Base-by-base conservation (phyloP, 2,888 invertebrate genomes). In the Teleogryllus oceanicus region DNA sequence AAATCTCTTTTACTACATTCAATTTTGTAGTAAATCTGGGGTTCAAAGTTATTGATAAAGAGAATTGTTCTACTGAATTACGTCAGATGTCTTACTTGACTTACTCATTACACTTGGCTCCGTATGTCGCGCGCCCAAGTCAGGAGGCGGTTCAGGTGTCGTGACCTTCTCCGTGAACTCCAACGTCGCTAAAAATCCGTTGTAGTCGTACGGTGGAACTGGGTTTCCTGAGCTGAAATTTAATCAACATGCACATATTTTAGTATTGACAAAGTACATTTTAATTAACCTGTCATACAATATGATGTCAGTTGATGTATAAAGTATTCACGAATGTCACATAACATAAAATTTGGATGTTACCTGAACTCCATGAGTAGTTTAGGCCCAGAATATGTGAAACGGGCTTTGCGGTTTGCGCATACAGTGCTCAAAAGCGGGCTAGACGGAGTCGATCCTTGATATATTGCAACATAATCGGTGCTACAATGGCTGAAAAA, bases 361-460 rank as follows among this genome's bases (percentile, higher is more conserved):
- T 87, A 92, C 92, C 92, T 92, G 88, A 94, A 93, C 87, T 93
- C 93, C 81, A 94, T 88, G 80, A 93, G 88, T 79, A 93, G 87
- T 85, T 92, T 92, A 74, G 92, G 91, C 18, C 92, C 93, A n/a
- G 90, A 88, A 85, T 92, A 91, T 83, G 90, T 89, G 81, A 93
- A 86, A 21, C 89, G 89, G 81, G 90, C 89, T 82, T 89, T 90
- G 83, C 91, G 89, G 85, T 91, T 91, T n/a, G 91, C 90, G 85
- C 93, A 94, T n/a, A 93, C 87, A 80, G 91, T 92, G 74, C 90
- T 90, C 80, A 93, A 87, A 80, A 92, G 87, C 24, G 92, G 91
- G 81, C 88, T 88, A 76, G 90, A 90, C 20, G 91, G 90, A 51
- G 91, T 91, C 78, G 92, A 90, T 76, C 93, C 93, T 83, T 92